These are phyloP conservation scores for Leucophenga montana DNA, from an alignment of 2,888 invertebrate genomes.

Conservation along the genomic window DNA sequence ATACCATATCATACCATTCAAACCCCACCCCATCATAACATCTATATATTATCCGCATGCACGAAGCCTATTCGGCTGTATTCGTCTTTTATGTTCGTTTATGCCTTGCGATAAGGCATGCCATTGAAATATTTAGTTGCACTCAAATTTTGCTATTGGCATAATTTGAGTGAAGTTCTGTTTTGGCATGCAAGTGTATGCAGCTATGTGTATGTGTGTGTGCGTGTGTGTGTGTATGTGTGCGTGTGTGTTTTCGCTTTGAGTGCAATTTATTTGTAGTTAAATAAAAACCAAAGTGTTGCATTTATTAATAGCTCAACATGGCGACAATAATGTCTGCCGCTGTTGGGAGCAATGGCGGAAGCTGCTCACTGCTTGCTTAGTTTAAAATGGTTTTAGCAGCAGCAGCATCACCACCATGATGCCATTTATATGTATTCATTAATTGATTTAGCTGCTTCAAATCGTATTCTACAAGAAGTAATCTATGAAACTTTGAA, in stretches of 20 bases:
- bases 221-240: conserved; percentile 1
- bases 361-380: too few relatives aligned
- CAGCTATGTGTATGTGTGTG: too few relatives aligned
- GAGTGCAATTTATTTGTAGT: conserved; percentile 17
- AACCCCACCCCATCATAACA: background rate
- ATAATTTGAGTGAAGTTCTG: conserved; percentile 41
- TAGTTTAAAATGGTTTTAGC: too few relatives aligned
- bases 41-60: background rate
- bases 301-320: conserved; percentile 46
- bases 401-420: too few relatives aligned
- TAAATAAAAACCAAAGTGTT: conserved; percentile 32
- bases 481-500: too few relatives aligned
- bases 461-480: too few relatives aligned
- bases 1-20: background rate
- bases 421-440: too few relatives aligned
- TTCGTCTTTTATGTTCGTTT: conserved; percentile 36
- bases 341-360: too few relatives aligned
- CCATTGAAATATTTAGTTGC: conserved; percentile 28
- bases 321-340: too few relatives aligned
- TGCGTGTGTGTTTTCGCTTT: conserved; percentile 33
- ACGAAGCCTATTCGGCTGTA: conserved; percentile 37
- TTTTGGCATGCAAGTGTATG: conserved; percentile 32
- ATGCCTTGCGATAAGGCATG: conserved; percentile 13
- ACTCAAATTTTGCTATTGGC: background rate
- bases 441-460: too few relatives aligned